These are phyloP conservation scores for Pomatostomus ruficeps DNA, from an alignment of 2,113 vertebrate species.

Conservation along the genomic window DNA sequence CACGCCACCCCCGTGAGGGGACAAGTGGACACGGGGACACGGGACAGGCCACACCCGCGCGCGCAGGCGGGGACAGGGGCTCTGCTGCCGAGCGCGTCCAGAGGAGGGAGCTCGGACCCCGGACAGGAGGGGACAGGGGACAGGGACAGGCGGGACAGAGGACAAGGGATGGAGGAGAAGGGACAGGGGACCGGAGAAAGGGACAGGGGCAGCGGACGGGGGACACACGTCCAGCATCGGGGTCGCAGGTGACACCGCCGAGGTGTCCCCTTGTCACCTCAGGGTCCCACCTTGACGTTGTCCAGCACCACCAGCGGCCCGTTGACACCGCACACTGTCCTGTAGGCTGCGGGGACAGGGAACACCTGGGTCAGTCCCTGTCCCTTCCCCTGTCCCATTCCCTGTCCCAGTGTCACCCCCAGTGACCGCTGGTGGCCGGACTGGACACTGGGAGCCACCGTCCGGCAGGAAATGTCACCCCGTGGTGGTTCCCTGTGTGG, in stretches of 20 bases:
- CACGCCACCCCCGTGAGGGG: neutral
- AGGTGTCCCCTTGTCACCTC: neutral
- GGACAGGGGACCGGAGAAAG: neutral
- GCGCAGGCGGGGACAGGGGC: neutral
- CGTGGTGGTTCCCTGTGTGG: too few relatives aligned
- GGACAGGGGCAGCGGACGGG: neutral
- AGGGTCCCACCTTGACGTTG: constrained; percentile 74
- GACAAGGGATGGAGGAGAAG: too few relatives aligned
- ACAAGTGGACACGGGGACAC: neutral
- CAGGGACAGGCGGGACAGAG: too few relatives aligned
- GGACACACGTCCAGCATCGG: rapidly evolving
- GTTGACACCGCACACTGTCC: constrained; percentile 75
- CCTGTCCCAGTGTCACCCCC: neutral
- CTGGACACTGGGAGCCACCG: neutral
- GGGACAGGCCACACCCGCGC: neutral
- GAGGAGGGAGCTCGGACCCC: constrained; percentile 18
- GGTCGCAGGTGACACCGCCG: neutral
- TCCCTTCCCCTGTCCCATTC: neutral
- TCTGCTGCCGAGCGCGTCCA: neutral
- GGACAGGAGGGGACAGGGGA: neutral
- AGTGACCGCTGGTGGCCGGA: neutral
- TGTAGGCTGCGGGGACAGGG: constrained; percentile 68
- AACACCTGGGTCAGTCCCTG: neutral
- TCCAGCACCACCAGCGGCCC: constrained; percentile 79
- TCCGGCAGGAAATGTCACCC: neutral